Evolutionary conservation across 37 sponge, comb jelly and placozoan genomes (phyloP).

Genomic region (Geodia barretti): DNA sequence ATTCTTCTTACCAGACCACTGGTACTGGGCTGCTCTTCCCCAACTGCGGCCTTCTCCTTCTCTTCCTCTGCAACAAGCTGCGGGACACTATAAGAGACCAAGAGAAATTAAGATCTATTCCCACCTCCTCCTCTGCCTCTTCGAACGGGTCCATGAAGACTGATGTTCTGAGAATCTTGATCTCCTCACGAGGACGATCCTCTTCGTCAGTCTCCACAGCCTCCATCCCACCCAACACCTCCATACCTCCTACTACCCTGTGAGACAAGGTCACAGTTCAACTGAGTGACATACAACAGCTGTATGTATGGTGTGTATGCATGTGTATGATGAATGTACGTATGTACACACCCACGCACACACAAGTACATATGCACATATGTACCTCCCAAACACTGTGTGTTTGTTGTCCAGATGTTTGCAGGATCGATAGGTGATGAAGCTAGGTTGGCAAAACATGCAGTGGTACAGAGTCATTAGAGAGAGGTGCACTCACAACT

Average conservation of each 20-base stretch:
- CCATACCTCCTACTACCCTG: constrained; percentile 84
- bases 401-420: constrained; percentile 94
- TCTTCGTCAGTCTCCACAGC: constrained; percentile 75
- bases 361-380: constrained; percentile 3
- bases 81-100: neutral
- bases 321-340: neutral
- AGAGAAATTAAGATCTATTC: constrained; percentile 1
- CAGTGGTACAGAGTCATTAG: neutral
- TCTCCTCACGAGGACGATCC: constrained; percentile 82
- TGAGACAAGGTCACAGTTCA: neutral
- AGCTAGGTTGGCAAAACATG: constrained; percentile 34
- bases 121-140: constrained; percentile 83
- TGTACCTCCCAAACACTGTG: constrained; percentile 88
- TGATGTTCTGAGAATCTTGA: constrained; percentile 50
- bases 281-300: neutral
- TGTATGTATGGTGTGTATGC: too few species aligned
- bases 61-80: constrained; percentile 36
- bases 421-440: constrained; percentile 93
- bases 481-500: constrained; percentile 64
- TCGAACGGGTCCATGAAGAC: constrained; percentile 94
- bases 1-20: too few species aligned
- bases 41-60: neutral
- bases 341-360: neutral
- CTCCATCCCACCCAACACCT: constrained; percentile 85
- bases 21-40: neutral